These are phyloP conservation scores for Chaetodon trifascialis DNA, from an alignment of 2,113 vertebrate species.

Conservation along the genomic window DNA sequence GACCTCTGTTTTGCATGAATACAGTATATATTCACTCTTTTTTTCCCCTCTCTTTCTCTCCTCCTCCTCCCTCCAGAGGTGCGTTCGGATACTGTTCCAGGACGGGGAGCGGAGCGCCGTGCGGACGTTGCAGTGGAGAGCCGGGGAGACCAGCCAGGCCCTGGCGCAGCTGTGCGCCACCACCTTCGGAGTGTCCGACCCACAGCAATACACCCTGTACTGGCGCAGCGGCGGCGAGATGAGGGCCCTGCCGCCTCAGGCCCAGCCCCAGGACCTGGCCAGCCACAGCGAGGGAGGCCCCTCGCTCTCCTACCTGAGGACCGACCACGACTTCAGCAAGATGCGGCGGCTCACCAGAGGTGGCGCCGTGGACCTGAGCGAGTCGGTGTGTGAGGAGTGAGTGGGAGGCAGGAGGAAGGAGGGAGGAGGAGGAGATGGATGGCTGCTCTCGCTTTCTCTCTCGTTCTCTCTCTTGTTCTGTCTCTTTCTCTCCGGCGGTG, in stretches of 20 bases:
- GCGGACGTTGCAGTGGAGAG: conserved; percentile 84
- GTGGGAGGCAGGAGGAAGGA: conserved; percentile 44
- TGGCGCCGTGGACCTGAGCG: conserved; percentile 86
- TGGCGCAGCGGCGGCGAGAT: conserved; percentile 86
- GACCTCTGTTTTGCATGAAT: conserved; percentile 65
- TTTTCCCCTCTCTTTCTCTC: background rate
- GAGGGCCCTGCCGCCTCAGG: conserved; percentile 80
- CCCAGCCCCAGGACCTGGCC: conserved; percentile 83
- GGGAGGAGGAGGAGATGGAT: conserved; percentile 45
- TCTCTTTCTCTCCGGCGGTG: conserved; percentile 65
- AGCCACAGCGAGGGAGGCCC: conserved; percentile 80
- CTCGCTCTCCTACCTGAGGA: conserved; percentile 86
- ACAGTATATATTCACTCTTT: conserved; percentile 38
- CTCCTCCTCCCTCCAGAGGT: conserved; percentile 74
- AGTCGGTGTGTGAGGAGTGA: conserved; percentile 88
- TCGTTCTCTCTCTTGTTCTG: conserved; percentile 57
- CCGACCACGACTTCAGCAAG: conserved; percentile 87
- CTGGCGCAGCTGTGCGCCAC: conserved; percentile 83
- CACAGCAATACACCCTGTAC: conserved; percentile 84
- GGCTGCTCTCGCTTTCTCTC: conserved; percentile 54
- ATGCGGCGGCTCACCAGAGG: conserved; percentile 87
- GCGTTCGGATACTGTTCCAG: conserved; percentile 86
- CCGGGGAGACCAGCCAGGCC: conserved; percentile 78
- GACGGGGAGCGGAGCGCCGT: conserved; percentile 82
- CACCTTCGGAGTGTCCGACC: conserved; percentile 84